A percentile compares a stretch with the other conserved stretches of the same genome.
These are phyloP conservation scores for Loris lydekkerianus DNA, from an alignment of 2,797 vertebrate genomes.

Conservation along the genomic window DNA sequence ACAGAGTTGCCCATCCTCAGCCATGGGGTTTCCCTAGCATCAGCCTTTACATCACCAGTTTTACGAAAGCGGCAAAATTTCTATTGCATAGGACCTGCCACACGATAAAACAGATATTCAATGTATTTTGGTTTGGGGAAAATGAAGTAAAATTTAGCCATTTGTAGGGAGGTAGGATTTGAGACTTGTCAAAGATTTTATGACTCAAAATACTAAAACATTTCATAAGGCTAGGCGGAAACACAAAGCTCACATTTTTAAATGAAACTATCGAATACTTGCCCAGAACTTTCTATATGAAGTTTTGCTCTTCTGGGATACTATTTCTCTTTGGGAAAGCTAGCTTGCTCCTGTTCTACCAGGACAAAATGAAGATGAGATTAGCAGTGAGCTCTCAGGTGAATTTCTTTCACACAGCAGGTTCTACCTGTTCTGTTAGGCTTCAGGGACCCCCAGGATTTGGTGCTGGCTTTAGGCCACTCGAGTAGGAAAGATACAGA, in stretches of 20 bases:
- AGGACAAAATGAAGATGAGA: not conserved
- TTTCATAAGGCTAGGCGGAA: slow-evolving; percentile 34
- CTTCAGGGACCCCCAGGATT: slow-evolving; percentile 62
- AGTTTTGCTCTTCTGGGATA: slow-evolving; percentile 19
- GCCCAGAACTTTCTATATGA: not conserved
- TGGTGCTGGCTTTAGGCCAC: slow-evolving; percentile 72
- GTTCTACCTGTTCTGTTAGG: slow-evolving; percentile 39
- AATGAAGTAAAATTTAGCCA: slow-evolving; percentile 46
- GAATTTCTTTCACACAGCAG: slow-evolving; percentile 52
- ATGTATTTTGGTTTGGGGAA: slow-evolving; percentile 43
- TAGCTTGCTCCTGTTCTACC: not conserved
- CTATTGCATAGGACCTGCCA: slow-evolving; percentile 45
- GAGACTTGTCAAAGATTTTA: slow-evolving; percentile 27
- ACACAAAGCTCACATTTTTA: slow-evolving; percentile 42
- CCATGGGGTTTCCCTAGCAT: slow-evolving; percentile 34
- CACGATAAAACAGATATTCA: slow-evolving; percentile 44
- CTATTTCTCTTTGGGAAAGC: slow-evolving; percentile 35
- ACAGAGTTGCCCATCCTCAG: slow-evolving; percentile 70
- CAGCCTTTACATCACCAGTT: slow-evolving; percentile 50
- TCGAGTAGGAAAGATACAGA: slow-evolving; percentile 67
- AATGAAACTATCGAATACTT: not conserved
- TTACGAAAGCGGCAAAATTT: slow-evolving; percentile 56
- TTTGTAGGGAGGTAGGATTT: slow-evolving; percentile 55
- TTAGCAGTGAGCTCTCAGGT: not conserved
- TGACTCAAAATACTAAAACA: slow-evolving; percentile 29